Conservation (phyloP, 2,113 vertebrate species). For the Oceanites oceanicus region DNA sequence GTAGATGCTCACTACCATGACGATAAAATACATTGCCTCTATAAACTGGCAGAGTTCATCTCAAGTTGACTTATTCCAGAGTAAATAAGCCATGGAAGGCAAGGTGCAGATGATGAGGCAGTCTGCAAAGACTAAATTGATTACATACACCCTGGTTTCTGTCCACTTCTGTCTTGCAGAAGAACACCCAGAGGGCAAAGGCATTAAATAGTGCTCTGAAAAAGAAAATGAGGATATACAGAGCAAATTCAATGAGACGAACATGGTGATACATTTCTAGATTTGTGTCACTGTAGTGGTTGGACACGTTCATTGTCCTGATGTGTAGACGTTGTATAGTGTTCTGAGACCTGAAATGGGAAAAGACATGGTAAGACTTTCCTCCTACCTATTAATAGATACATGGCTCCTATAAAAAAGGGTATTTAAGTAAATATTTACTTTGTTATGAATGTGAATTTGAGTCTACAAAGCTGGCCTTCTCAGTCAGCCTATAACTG, state of each 20-base stretch:
- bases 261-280: background rate
- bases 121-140: conserved; percentile 73
- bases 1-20: conserved; percentile 76
- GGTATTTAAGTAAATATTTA: background rate
- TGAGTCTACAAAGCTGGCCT: background rate
- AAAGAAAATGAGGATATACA: conserved; percentile 16
- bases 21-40: conserved; percentile 59
- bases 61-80: background rate
- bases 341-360: conserved; percentile 16
- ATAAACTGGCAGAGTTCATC: conserved; percentile 43
- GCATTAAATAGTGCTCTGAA: conserved; percentile 70
- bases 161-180: conserved; percentile 69
- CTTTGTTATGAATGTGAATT: background rate
- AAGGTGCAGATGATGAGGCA: conserved; percentile 64
- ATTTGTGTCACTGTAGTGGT: background rate
- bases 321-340: background rate
- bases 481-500: background rate
- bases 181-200: conserved; percentile 73
- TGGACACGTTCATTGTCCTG: background rate
- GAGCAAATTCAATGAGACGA: background rate
- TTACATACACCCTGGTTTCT: conserved; percentile 74
- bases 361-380: background rate
- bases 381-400: background rate
- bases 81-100: conserved; percentile 54
- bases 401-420: background rate